Evolutionary conservation across 2,888 invertebrate genomes (phyloP), one percentile per base, ranked within the genome.

Genomic region (Drosophila meridionalis): DNA sequence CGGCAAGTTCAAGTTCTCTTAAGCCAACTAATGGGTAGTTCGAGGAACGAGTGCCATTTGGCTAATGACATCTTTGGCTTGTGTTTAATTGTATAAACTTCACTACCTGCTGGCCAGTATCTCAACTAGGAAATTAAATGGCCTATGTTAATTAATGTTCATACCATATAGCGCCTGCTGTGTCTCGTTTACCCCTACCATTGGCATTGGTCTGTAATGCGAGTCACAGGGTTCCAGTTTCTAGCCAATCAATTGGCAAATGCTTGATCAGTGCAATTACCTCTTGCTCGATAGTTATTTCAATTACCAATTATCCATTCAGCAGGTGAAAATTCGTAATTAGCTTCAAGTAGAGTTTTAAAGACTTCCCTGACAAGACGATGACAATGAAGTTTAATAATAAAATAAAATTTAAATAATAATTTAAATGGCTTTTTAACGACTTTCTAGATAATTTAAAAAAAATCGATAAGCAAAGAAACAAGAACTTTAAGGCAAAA

Each of bases 11-110:
- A 40, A 76, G 75, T 75, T 88, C 69, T 75, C 50, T 34, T 55
- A 48, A 64, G 68, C 55, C 57, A 38, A 43, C 70, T 50, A 52
- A 69, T 63, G 56, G 47, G 4, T 60, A 62, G 63, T 58, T 58
- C 48, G 56, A 68, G 50, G 34, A 70, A 59, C 76, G 61, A 64
- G 74, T 80, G 42, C 68, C 63, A 69, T 80, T 79, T 69, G 69
- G 65, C 74, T 83, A 87, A 87, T 87, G 82, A 52, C 76, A 76
- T 73, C 70, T 87, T 74, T 70, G 76, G 68, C 66, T 76, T 78
- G 74, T 52, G 69, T 70, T 81, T 76, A 87, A 83, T 89, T 87
- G 67, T 59, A 65, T 53, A 71, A 67, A 58, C 74, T 64, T 57
- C 62, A 62, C 69, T 48, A 34, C 52, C 72, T 26, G 65, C 64